Evolutionary conservation across 2,888 invertebrate genomes (phyloP), one percentile per base, ranked within the genome.

Genomic region (Parasteatoda lunata): DNA sequence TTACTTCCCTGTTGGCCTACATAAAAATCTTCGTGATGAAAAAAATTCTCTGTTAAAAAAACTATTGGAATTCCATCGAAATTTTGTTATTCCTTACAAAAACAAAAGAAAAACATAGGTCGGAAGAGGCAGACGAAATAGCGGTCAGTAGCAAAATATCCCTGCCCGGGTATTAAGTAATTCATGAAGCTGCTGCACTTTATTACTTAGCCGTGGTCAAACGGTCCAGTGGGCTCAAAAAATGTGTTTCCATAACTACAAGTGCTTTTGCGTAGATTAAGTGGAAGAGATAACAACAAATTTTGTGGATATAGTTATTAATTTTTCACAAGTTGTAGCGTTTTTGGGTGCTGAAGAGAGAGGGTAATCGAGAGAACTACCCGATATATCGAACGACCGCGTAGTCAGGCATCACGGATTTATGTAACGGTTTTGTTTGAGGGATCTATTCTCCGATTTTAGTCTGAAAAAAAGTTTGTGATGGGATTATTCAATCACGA

Each of bases 171-270:
- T 4, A 47, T 51, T 76, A 82, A 82, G 49, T 82, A 69, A 82
- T 82, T 76, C 76, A 82, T 64, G 47, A 77, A 64, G 15, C 8
- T 48, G 30, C 68, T 79, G 66, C 30, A 49, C 45, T 51, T 30
- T 30, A 30, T 30, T 30, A 30, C 30, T 30, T 30, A 30, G 30
- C 30, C 30, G 30, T 30, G 45, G 80, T 73, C 78, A 30, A 30
- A 84, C 54, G 84, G 73, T 84, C 47, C 49, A 75, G 4, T 49
- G 78, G 68, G 5, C 59, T 30, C 47, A 68, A 51, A 75, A 70
- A 73, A 73, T 75, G 73, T 70, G 84, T 85, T 85, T 79, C 84
- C 84, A 85, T 85, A 85, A 85, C 84, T 85, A 85, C 84, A 70
- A 51, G 68, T 30, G 64, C 70, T 83, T 70, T 77, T n/a, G 59